These are phyloP conservation scores for Steatocranus sp. DNA, from an alignment of 2,797 vertebrate genomes.

Conservation along the genomic window DNA sequence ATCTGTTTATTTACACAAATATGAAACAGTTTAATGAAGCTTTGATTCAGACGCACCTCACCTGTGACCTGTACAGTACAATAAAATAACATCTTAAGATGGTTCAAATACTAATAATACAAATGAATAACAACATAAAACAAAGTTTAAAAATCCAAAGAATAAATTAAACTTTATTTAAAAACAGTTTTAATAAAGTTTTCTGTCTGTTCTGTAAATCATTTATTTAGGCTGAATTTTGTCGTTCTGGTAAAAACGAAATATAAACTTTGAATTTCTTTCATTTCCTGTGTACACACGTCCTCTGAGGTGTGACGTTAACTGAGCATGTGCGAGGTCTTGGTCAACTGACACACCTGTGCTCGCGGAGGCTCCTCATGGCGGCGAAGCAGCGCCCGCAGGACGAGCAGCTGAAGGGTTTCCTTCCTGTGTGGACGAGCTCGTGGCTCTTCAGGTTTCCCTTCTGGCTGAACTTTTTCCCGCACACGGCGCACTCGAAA, in stretches of 20 bases:
- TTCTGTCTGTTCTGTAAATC: neutral
- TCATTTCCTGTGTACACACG: no score
- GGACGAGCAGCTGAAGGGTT: slow-evolving; percentile 34
- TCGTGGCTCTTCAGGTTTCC: slow-evolving; percentile 59
- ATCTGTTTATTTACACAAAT: no score
- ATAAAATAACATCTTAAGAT: neutral
- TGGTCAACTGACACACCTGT: slow-evolving; percentile 11
- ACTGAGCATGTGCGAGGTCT: neutral
- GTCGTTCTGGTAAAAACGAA: no score
- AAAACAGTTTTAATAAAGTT: neutral
- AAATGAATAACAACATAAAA: no score
- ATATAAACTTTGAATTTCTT: no score
- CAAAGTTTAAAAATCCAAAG: neutral
- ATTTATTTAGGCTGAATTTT: no score
- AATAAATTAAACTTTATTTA: neutral
- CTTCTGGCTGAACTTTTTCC: slow-evolving; percentile 51
- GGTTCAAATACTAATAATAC: neutral
- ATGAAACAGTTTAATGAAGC: no score
- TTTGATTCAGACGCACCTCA: no score
- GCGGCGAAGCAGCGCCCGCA: slow-evolving; percentile 41
- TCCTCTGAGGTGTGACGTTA: neutral
- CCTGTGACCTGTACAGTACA: neutral
- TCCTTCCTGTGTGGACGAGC: slow-evolving; percentile 40
- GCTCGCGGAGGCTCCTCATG: slow-evolving; percentile 31
- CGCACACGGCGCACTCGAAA: slow-evolving; percentile 40